Base-by-base conservation (phyloP, 2,888 invertebrate species). In the Mythimna albipuncta region DNA sequence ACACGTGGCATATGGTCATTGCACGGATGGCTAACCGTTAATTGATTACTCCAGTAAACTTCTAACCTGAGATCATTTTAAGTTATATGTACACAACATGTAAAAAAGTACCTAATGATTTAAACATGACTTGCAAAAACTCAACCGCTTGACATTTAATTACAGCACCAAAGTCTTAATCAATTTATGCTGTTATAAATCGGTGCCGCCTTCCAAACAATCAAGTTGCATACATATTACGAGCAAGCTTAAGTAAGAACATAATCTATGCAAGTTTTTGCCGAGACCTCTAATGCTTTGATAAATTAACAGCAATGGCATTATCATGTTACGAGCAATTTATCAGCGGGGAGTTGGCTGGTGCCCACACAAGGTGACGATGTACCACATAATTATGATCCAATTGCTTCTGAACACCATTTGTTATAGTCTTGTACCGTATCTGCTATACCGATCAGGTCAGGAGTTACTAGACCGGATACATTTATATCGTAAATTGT, bases 381-480 rank as follows among this genome's bases (percentile, higher is more conserved):
- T 69, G 73, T 82, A 82, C 70, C 61, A 72, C 80, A 62, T 88
- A 88, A 88, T 88, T 79, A 83, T 82, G 83, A 78, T 87, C 76
- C 80, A 81, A 87, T 88, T 82, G 76, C 78, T 63, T 82, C 58
- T 75, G 75, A 75, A 70, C 71, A 64, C 64, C 62, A 77, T 81
- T 79, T 81, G 78, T 82, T 76, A 82, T 73, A 71, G 69, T 75
- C 68, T 79, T 41, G 72, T 78, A 79, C 85, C 75, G 81, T 82
- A 47, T 47, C 47, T 47, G 81, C 69, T 71, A 35, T 73, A 82
- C 67, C 75, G 82, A 66, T 68, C 75, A 64, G 82, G 85, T 86
- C 84, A 81, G 77, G 79, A 64, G 73, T 88, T 83, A 87, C 81
- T 85, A 81, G 87, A 82, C 73, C 89, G 87, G 85, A 87, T 80